Evolutionary conservation across 1,140 invertebrate genomes (phyloP).

Genomic region (Pogonus chalceus): DNA sequence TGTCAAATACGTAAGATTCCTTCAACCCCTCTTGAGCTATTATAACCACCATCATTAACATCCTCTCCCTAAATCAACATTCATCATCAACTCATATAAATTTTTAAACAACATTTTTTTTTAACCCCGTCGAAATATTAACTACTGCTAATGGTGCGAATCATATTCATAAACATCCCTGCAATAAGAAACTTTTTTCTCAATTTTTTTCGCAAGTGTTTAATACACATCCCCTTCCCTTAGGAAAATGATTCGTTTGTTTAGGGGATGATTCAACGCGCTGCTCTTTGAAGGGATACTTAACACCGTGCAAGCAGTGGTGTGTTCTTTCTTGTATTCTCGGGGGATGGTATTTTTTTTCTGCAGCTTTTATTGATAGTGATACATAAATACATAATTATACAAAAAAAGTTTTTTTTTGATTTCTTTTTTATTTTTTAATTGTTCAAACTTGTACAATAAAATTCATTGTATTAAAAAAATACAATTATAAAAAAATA

Average conservation of each 20-base stretch:
- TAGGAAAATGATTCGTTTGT: too few species aligned
- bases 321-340: too few species aligned
- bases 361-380: too few species aligned
- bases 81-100: background rate
- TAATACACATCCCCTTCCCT: background rate
- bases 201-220: background rate
- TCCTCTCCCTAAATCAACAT: too few species aligned
- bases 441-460: too few species aligned
- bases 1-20: too few species aligned
- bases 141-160: conserved; percentile 2
- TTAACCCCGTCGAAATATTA: background rate
- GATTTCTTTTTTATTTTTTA: too few species aligned
- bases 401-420: too few species aligned
- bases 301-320: background rate
- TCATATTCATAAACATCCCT: background rate
- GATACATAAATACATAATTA: too few species aligned
- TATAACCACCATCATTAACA: conserved; percentile 2
- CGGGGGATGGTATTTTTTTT: too few species aligned
- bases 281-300: conserved; percentile 5
- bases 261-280: background rate
- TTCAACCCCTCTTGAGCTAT: background rate
- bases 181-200: conserved; percentile 1
- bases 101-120: conserved; percentile 1
- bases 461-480: too few species aligned
- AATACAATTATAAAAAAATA: too few species aligned